phyloP scores from a whole-genome alignment of 1,140 invertebrate species.

The Ephestia elutella region DNA sequence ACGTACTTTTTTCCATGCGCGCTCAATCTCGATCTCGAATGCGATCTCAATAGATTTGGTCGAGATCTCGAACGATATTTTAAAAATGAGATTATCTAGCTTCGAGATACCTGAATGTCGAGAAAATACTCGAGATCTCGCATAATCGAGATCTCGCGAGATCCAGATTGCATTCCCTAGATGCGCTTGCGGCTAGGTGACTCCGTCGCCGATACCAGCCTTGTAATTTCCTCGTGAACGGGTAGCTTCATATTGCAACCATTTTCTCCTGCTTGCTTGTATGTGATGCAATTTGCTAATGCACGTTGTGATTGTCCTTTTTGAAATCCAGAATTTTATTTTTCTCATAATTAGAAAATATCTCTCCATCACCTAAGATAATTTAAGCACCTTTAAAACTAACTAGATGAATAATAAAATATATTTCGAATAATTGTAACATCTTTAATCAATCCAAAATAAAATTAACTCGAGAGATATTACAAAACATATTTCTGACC shows the following conservation, averaged over 20 bases:
- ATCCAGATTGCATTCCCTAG: too few species aligned
- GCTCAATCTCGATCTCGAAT: too few species aligned
- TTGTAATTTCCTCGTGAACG: conserved; percentile 54
- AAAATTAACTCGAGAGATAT: conserved; percentile 27
- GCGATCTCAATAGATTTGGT: too few species aligned
- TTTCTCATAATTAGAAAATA: not conserved
- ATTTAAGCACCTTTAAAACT: too few species aligned
- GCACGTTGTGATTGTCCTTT: not conserved
- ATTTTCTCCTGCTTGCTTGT: not conserved
- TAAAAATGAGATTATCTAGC: too few species aligned
- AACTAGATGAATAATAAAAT: too few species aligned
- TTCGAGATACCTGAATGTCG: too few species aligned
- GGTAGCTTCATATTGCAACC: conserved; percentile 8
- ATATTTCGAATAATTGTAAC: too few species aligned
- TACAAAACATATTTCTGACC: conserved; percentile 50
- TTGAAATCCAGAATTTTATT: not conserved
- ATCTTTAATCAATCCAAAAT: conserved; percentile 20
- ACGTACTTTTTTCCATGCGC: too few species aligned
- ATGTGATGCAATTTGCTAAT: not conserved
- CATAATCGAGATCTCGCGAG: too few species aligned
- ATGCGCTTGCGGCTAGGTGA: conserved; percentile 51
- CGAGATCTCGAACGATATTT: too few species aligned
- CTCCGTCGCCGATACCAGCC: conserved; percentile 34
- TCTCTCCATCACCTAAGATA: not conserved
- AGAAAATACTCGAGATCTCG: too few species aligned